Conservation (phyloP, 2,888 invertebrate genomes). For the Sarcophaga rosellei region DNA sequence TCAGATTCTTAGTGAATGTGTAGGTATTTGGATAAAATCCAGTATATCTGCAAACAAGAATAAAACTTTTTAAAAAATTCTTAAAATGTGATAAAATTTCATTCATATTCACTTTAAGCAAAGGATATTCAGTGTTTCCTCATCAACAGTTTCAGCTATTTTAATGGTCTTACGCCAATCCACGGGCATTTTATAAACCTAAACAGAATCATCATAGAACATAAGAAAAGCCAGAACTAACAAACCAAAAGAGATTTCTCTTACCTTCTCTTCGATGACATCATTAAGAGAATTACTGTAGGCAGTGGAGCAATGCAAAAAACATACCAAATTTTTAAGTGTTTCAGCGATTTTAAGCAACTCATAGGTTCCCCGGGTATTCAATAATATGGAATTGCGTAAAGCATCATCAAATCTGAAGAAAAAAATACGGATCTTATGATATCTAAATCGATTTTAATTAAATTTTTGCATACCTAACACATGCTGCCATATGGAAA, state of each 20-base stretch:
- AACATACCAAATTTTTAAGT: constrained; percentile 83
- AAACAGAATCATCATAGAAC: background rate
- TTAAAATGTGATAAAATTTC: no score
- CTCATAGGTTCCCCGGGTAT: constrained; percentile 86
- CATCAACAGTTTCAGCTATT: constrained; percentile 85
- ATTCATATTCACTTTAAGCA: constrained; percentile 57
- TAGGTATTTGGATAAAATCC: constrained; percentile 91
- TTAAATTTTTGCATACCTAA: constrained; percentile 81
- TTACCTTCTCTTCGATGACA: constrained; percentile 85
- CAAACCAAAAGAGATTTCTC: constrained; percentile 77
- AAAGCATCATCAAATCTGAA: constrained; percentile 90
- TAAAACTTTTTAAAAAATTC: no score
- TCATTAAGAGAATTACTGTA: constrained; percentile 91
- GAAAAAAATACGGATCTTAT: no score
- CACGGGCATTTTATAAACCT: constrained; percentile 82
- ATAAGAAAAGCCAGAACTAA: background rate
- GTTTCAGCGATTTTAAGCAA: constrained; percentile 84
- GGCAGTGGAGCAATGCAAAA: constrained; percentile 93
- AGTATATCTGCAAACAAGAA: constrained; percentile 81
- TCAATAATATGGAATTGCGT: constrained; percentile 84
- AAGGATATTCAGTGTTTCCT: constrained; percentile 70
- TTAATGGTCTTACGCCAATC: constrained; percentile 87
- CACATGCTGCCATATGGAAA: constrained; percentile 91
- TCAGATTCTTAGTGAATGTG: constrained; percentile 92
- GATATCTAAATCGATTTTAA: no score